Conservation (phyloP, 2,888 invertebrate species). For the Nephrotoma flavescens region DNA sequence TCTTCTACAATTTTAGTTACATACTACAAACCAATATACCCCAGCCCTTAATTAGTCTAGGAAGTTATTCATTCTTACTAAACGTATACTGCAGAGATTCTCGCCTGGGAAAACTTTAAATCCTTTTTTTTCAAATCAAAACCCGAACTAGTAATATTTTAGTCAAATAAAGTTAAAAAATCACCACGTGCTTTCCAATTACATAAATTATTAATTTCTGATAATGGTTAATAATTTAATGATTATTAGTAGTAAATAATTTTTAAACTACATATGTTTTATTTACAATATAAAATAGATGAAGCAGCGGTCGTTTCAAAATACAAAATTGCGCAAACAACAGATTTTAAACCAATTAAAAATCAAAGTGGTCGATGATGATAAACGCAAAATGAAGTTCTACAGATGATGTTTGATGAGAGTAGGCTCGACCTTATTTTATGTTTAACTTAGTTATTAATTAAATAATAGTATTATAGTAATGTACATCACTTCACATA, state of each 20-base stretch:
- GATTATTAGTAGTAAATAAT: neutral
- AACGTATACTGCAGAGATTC: neutral
- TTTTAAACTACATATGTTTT: neutral
- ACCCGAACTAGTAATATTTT: neutral
- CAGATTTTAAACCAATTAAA: neutral
- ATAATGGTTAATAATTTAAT: neutral
- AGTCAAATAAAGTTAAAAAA: neutral
- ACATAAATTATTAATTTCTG: neutral
- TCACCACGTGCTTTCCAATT: neutral
- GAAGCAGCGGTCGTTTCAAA: neutral
- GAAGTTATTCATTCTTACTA: neutral
- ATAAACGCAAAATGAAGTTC: neutral
- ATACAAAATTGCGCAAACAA: neutral
- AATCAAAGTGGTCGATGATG: neutral
- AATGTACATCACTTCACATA: neutral
- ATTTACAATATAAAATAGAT: neutral
- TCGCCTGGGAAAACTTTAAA: neutral
- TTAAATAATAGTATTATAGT: neutral
- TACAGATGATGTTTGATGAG: neutral
- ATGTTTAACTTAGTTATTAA: neutral
- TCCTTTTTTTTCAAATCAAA: neutral
- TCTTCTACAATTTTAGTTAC: neutral
- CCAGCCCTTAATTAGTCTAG: neutral
- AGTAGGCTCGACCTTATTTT: neutral
- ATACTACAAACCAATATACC: neutral